Base-by-base conservation (phyloP, 2,888 invertebrate genomes). In the Patella depressa region DNA sequence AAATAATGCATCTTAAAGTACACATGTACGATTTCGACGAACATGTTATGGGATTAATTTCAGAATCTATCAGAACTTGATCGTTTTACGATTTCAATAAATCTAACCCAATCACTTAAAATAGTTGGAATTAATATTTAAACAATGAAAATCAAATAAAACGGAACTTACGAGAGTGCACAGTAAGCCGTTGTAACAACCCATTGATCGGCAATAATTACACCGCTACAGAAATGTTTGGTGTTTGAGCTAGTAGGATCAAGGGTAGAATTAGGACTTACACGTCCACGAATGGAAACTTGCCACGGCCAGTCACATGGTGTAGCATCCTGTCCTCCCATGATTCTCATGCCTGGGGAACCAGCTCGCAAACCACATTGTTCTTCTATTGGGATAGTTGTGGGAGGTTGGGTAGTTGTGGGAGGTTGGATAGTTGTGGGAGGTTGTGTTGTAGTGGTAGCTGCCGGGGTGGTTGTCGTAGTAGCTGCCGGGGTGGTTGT, bases 261-360 rank as follows among this genome's bases (percentile, higher is more conserved):
- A 19, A 65, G 65, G 7, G 2, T 24, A n/a, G 65, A 65, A 2
- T n/a, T 12, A 2, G n/a, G 3, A n/a, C 11, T 11, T 65, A 65
- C 1, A 19, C 65, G 65, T 65, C 65, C 65, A 15, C 65, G n/a
- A 7, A 65, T 19, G 2, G 65, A 65, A 65, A 65, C 65, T 24
- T 19, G n/a, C 65, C 65, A 65, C 11, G 65, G 65, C 65, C 65
- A 65, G n/a, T 65, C 65, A 65, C 65, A 65, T n/a, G 9, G 65
- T 19, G n/a, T 3, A 19, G 65, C n/a, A 19, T 65, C 24, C 5
- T 65, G 19, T 19, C 65, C 65, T 19, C 65, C 65, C 11, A 65
- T 15, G 14, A 65, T 65, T 65, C 65, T 59, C 17, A 19, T 24
- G 19, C 0, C n/a, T 11, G 11, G 19, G 11, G 11, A 11, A 11